Conservation (phyloP, 2,888 invertebrate genomes). For the Heteromurus nitidus region DNA sequence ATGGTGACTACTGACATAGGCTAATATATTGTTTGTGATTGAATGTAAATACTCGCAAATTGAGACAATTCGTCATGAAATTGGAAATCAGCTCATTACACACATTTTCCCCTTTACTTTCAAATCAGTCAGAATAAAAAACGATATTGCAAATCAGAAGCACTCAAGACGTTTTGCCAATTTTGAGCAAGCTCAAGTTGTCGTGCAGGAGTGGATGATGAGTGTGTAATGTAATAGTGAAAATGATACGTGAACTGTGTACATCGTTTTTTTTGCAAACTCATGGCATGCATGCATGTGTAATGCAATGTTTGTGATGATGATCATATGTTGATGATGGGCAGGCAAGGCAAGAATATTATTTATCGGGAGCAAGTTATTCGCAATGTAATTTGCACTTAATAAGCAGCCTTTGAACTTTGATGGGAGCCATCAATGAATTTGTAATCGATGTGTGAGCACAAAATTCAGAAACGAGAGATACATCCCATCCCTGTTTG, state of each 20-base stretch:
- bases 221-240: too few relatives aligned
- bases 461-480: too few relatives aligned
- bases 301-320: neutral
- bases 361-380: slow-evolving; percentile 55
- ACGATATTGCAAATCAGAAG: neutral
- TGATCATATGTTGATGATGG: slow-evolving; percentile 5
- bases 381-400: slow-evolving; percentile 58
- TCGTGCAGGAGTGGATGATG: too few relatives aligned
- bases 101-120: slow-evolving; percentile 16
- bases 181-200: too few relatives aligned
- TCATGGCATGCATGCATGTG: too few relatives aligned
- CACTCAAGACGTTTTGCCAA: too few relatives aligned
- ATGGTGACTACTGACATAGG: slow-evolving; percentile 25
- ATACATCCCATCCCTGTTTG: too few relatives aligned
- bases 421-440: slow-evolving; percentile 41
- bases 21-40: slow-evolving; percentile 11
- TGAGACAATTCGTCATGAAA: slow-evolving; percentile 69
- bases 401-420: slow-evolving; percentile 55
- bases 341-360: slow-evolving; percentile 40
- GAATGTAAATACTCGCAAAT: slow-evolving; percentile 44
- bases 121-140: neutral
- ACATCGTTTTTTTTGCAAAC: too few relatives aligned
- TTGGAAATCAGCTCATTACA: slow-evolving; percentile 59
- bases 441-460: slow-evolving; percentile 31
- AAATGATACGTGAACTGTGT: too few relatives aligned